Evolutionary conservation across 2,113 vertebrate species (phyloP).

Genomic region (Oncorhynchus masou): DNA sequence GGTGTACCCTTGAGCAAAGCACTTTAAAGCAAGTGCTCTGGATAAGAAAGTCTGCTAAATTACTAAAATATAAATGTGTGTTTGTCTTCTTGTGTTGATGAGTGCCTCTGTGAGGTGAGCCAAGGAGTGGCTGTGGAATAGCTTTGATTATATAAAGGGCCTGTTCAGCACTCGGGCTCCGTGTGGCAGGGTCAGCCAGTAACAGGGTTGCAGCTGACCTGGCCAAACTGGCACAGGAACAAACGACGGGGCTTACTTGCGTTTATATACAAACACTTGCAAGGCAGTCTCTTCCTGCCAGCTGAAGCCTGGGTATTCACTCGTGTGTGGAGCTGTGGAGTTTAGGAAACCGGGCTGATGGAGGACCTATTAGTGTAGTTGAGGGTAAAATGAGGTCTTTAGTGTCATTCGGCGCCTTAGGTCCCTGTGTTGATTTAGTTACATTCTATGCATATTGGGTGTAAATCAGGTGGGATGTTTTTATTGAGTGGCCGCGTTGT

Average conservation of each 20-base stretch:
- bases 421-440: constrained; percentile 1
- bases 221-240: constrained; percentile 71
- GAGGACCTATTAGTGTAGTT: background rate
- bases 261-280: constrained; percentile 28
- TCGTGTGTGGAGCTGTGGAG: constrained; percentile 1
- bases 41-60: too few relatives aligned
- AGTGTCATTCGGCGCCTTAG: constrained; percentile 3
- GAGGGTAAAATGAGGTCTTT: constrained; percentile 9
- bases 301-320: constrained; percentile 46
- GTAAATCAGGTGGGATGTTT: background rate
- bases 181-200: constrained; percentile 73
- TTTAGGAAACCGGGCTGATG: background rate
- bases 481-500: constrained; percentile 4
- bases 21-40: too few relatives aligned
- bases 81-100: constrained; percentile 12
- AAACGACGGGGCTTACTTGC: constrained; percentile 57
- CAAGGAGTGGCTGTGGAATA: constrained; percentile 58
- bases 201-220: constrained; percentile 72
- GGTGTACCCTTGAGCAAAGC: too few relatives aligned
- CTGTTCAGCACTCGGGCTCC: constrained; percentile 73
- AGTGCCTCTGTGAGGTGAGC: constrained; percentile 42
- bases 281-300: constrained; percentile 37
- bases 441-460: background rate
- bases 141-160: constrained; percentile 74
- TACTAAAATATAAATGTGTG: background rate